phyloP scores from a whole-genome alignment of 2,113 vertebrate genomes.

The Epinephelus fuscoguttatus region DNA sequence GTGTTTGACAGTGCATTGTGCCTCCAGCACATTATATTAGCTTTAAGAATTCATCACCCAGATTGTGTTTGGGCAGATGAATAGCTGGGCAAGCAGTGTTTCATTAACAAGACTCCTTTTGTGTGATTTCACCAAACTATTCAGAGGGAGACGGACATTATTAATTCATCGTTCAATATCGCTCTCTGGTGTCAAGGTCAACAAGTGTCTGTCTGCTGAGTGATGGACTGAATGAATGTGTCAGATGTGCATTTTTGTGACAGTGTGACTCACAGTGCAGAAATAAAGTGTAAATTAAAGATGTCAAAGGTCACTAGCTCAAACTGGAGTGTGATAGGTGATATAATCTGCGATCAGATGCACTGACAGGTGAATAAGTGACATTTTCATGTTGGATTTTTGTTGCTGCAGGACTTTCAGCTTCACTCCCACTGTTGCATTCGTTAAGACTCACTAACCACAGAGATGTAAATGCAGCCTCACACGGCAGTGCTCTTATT shows the following conservation, averaged over 20 bases:
- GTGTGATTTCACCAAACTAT: neutral
- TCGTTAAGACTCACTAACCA: neutral
- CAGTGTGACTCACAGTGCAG: neutral
- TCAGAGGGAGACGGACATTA: neutral
- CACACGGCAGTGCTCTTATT: constrained; percentile 46
- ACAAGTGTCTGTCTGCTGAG: neutral
- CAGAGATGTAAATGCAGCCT: constrained; percentile 25
- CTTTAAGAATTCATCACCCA: neutral
- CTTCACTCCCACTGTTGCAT: neutral
- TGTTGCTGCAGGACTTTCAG: neutral
- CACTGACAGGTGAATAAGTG: neutral
- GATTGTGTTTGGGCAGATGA: neutral
- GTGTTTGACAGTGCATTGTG: constrained; percentile 4
- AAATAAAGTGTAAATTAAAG: neutral
- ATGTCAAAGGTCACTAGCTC: neutral
- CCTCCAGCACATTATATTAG: neutral
- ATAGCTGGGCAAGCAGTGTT: neutral
- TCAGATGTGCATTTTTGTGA: neutral
- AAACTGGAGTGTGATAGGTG: too few species aligned
- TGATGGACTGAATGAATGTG: too few species aligned
- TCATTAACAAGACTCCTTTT: neutral
- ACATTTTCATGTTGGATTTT: neutral
- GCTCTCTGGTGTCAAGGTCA: neutral
- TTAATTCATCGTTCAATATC: neutral
- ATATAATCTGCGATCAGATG: too few species aligned